Conservation (phyloP, 1,140 invertebrate genomes). For the Lineus longissimus region DNA sequence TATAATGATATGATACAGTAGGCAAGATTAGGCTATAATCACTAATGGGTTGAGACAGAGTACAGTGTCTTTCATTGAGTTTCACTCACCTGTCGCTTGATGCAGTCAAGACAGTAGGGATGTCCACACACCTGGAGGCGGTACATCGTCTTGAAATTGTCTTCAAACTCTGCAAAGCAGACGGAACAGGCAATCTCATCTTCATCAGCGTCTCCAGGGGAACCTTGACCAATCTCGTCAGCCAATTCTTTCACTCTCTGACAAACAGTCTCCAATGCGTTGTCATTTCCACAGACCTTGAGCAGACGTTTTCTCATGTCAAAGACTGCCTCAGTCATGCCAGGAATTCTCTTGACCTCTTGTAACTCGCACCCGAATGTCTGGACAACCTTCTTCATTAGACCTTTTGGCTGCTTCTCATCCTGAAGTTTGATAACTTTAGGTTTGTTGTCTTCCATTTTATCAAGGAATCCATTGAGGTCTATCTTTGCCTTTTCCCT, state of each 20-base stretch:
- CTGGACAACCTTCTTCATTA: constrained; percentile 27
- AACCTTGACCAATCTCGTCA: not conserved
- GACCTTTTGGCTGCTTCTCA: constrained; percentile 26
- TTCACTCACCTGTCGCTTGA: constrained; percentile 23
- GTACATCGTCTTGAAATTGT: constrained; percentile 23
- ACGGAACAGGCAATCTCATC: constrained; percentile 33
- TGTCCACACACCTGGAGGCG: constrained; percentile 42
- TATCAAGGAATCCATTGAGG: constrained; percentile 21
- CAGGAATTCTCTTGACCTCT: constrained; percentile 11
- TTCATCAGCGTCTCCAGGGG: not conserved
- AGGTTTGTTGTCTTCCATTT: constrained; percentile 15
- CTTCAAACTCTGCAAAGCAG: constrained; percentile 33
- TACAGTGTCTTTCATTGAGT: constrained; percentile 21
- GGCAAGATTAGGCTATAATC: too few species aligned
- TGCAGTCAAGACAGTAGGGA: constrained; percentile 36
- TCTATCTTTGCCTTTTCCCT: constrained; percentile 18
- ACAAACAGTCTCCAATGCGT: constrained; percentile 23
- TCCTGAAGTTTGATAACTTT: constrained; percentile 18
- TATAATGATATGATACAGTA: too few species aligned
- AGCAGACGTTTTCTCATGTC: constrained; percentile 27
- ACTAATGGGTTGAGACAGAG: constrained; percentile 22
- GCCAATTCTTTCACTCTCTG: constrained; percentile 8
- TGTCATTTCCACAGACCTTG: constrained; percentile 27
- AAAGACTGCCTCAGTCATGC: constrained; percentile 8
- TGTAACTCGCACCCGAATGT: constrained; percentile 16